Evolutionary conservation across 2,113 vertebrate species (phyloP).

Genomic region (human (Homo sapiens)): DNA sequence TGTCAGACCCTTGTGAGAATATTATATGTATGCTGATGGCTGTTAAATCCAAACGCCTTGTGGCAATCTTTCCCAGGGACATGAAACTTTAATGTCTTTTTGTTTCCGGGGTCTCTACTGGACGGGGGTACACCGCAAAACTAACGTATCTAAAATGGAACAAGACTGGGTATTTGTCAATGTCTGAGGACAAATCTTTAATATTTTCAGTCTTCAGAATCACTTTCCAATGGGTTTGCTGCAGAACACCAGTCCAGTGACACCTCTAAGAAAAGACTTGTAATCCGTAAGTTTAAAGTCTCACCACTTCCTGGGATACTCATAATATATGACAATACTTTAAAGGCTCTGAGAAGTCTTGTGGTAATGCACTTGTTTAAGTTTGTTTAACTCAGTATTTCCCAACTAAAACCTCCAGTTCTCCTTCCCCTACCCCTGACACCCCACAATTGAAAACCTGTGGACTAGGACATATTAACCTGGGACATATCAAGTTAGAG

Average conservation of each 20-base stretch:
- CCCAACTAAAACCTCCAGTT: not conserved
- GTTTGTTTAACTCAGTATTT: not conserved
- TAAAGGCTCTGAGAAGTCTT: not conserved
- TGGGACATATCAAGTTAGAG: not conserved
- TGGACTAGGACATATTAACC: not conserved
- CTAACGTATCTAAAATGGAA: not conserved
- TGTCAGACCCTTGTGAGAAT: not conserved
- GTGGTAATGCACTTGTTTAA: not conserved
- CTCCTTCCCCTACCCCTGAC: fast-evolving
- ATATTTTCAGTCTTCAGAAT: not conserved
- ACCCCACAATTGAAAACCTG: not conserved
- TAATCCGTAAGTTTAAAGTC: not conserved
- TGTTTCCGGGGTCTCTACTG: not conserved
- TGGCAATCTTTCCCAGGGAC: not conserved
- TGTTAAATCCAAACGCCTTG: not conserved
- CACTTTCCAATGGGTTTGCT: conserved; percentile 5
- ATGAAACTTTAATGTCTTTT: not conserved
- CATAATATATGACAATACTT: not conserved
- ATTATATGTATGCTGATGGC: not conserved
- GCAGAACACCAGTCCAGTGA: not conserved
- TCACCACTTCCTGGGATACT: not conserved
- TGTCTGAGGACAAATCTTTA: not conserved
- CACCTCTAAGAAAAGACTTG: not conserved
- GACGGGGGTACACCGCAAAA: not conserved
- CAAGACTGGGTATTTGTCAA: not conserved